Base-by-base conservation (phyloP, 2,797 vertebrate genomes). In the Apogon talboti region DNA sequence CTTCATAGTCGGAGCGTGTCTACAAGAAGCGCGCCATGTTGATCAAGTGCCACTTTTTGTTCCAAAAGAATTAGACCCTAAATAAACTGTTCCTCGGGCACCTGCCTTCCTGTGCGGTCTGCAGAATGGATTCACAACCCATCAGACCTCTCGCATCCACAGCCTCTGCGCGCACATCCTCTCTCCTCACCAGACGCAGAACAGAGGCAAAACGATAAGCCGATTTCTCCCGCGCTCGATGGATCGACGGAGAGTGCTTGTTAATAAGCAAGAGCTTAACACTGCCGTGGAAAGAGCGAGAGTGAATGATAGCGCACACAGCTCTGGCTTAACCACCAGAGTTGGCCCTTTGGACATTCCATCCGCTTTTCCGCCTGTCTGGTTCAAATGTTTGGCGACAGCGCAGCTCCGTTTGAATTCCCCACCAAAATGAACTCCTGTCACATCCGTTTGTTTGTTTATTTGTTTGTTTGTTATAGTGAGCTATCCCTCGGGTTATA, bases 161-260 rank as follows among this genome's bases (percentile, higher is more conserved):
- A 56, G 66, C 61, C 64, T 52, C 66, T 49, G 78, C 68, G 83
- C 85, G 63, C 84, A 69, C 70, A 79, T 47, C 59, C 68, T 68
- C 75, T 78, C 52, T 63, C 53, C 65, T 78, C 79, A n/a, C n/a
- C n/a, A 52, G 59, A 64, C 75, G 56, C 78, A 73, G 45, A 67
- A 21, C 63, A 53, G 61, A 63, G 55, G 58, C 42, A 9, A 15
- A 51, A 40, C 33, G 47, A 75, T 71, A 76, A 85, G 71, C 79
- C 37, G 78, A 86, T 87, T 89, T 45, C 52, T 87, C 70, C 62
- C 68, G 7, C 66, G 42, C 79, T 64, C 62, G 35, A 33, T 51
- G 62, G 47, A 65, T 47, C 49, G 49, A 38, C 38, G n/a, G 61
- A 56, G 70, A 78, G 74, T 74, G 68, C 70, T 41, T 67, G 80